Evolutionary conservation across 2,888 invertebrate species (phyloP).

Genomic region (Hipparchia semele): DNA sequence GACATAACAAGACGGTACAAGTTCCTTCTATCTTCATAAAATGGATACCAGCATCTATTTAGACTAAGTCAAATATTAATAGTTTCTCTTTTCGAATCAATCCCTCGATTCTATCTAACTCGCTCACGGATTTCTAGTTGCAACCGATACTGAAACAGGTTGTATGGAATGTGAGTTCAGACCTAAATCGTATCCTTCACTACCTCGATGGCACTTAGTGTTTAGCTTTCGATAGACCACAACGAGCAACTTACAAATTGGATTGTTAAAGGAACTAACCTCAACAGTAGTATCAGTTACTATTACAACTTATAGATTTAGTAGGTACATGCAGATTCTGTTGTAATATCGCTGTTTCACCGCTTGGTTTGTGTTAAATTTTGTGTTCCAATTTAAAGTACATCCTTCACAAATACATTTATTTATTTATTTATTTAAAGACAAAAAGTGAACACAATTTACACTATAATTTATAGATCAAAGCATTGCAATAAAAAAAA

Average conservation of each 20-base stretch:
- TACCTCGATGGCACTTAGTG: background rate
- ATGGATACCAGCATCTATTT: background rate
- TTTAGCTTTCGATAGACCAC: constrained; percentile 5
- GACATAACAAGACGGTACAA: too few species aligned
- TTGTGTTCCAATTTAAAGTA: background rate
- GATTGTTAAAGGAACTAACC: background rate
- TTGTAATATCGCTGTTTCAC: background rate
- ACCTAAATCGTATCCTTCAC: background rate
- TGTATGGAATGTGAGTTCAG: background rate
- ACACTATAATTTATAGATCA: too few species aligned
- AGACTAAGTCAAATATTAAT: background rate
- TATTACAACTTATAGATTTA: background rate
- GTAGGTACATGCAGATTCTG: background rate
- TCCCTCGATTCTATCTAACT: background rate
- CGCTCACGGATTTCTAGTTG: background rate
- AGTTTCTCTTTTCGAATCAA: background rate
- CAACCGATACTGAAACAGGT: background rate
- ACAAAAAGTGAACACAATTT: too few species aligned
- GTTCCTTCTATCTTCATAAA: too few species aligned
- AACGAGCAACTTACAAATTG: background rate
- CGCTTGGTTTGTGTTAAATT: background rate
- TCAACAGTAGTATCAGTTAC: background rate
- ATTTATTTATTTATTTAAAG: too few species aligned
- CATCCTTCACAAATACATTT: background rate
- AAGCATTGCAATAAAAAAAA: too few species aligned